phyloP scores from a whole-genome alignment of 30 jellyfish, hydroid and myxozoan species.

The Hydra vulgaris region DNA sequence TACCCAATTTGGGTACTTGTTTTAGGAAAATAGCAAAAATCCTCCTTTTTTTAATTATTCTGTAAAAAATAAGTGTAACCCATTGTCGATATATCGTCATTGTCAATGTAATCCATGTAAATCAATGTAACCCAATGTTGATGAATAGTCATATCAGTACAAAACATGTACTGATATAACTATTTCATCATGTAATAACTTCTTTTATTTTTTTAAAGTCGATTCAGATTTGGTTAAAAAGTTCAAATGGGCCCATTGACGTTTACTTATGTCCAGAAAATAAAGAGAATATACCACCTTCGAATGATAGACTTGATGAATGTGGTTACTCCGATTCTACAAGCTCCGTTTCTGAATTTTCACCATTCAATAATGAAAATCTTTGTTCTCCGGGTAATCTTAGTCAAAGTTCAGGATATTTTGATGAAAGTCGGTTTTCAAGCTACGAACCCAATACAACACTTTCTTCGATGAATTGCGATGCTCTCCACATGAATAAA shows the following conservation, averaged over 20 bases:
- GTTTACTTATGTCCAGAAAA: constrained; percentile 91
- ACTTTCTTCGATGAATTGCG: constrained; percentile 64
- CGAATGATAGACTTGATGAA: constrained; percentile 17
- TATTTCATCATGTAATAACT: background rate
- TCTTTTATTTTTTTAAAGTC: constrained; percentile 32
- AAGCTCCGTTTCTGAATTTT: constrained; percentile 35
- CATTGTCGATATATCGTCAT: no score
- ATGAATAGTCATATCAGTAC: no score
- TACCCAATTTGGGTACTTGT: no score
- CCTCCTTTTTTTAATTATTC: no score
- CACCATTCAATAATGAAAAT: constrained; percentile 62
- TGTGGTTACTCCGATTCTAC: constrained; percentile 34
- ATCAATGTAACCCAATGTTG: no score
- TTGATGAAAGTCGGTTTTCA: constrained; percentile 26
- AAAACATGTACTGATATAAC: no score
- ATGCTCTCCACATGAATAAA: constrained; percentile 27
- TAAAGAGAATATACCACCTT: constrained; percentile 63
- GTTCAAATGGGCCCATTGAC: constrained; percentile 91
- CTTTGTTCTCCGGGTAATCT: constrained; percentile 7
- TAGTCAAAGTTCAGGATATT: constrained; percentile 43
- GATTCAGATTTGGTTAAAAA: constrained; percentile 82
- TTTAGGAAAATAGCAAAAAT: no score
- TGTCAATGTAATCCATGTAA: no score
- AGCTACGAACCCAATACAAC: constrained; percentile 39
- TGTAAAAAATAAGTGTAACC: no score